phyloP scores from a whole-genome alignment of 2,797 vertebrate genomes.

The Clangula hyemalis region DNA sequence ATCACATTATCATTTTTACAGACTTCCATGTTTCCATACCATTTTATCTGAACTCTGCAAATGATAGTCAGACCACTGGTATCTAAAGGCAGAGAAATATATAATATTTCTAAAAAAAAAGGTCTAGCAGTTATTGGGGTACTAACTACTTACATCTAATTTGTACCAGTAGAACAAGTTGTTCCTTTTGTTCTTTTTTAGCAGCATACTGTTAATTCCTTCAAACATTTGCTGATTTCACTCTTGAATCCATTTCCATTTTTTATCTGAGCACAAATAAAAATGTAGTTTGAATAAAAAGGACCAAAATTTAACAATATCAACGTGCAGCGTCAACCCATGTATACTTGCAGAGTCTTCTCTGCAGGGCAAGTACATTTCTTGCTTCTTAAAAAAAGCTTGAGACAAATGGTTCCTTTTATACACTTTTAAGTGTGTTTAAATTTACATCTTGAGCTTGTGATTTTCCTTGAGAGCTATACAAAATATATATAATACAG shows the following conservation, averaged over 20 bases:
- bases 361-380: not conserved
- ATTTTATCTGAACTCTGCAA: not conserved
- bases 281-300: not conserved
- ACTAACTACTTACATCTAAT: not conserved
- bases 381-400: not conserved
- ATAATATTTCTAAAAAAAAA: not conserved
- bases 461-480: not conserved
- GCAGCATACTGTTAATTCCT: not conserved
- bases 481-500: not conserved
- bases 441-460: not conserved
- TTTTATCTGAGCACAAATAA: not conserved
- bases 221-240: not conserved
- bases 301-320: not conserved
- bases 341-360: not conserved
- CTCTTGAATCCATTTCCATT: not conserved
- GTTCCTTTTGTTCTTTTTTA: not conserved
- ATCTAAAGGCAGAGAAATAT: not conserved
- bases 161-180: not conserved
- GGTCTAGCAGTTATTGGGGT: not conserved
- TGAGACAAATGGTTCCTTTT: not conserved
- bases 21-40: not conserved
- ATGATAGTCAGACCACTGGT: not conserved
- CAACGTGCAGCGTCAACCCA: not conserved
- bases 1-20: conserved; percentile 1
- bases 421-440: not conserved